Evolutionary conservation across 2,797 vertebrate genomes (phyloP), one percentile per base, ranked within the genome.

Genomic region (Lacerta viridis): DNA sequence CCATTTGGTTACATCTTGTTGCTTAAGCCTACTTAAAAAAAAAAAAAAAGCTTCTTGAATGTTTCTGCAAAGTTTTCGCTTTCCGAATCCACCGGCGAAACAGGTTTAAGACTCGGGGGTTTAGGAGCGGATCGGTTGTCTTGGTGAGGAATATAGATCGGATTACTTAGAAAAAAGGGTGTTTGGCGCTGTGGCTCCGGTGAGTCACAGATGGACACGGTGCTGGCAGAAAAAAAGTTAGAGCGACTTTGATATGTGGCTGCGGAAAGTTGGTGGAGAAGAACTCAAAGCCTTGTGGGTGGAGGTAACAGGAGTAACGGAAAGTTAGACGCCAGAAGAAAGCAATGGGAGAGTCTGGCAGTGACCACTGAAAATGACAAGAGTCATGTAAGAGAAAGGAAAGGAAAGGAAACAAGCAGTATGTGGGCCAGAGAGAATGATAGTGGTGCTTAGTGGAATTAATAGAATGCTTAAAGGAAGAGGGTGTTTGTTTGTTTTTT

Each of bases 191-290:
- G 33, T 50, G 59, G 5, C 29, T 6, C 18, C 39, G 3, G 9
- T 41, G 3, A 33, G n/a, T 15, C 7, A 9, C n/a, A 1, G 29
- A 36, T 7, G 46, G 61, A 25, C 61, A 17, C 6, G 1, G 36
- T 18, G 59, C 18, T 33, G 36, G 41, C 85, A 25, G 46, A 68
- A 72, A 74, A 36, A 36, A 85, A 89, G 83, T 89, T 89, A 27
- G 13, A 17, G 77, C 61, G 69, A 80, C 83, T 80, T 85, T 64
- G 84, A 66, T 80, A 13, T 29, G 50, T 46, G 68, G 59, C 15
- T 33, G 2, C 7, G 13, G 83, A 39, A 85, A 81, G 84, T 75
- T 55, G n/a, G 88, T 33, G 55, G 59, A 17, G 10, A 36, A 69
- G 81, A 59, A 68, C 27, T 71, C 7, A 25, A 8, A 41, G 55